Percentiles rank a stretch among this genome's conserved stretches.
phyloP scores from a whole-genome alignment of 2,888 invertebrate species.

The Hybos culiciformis region DNA sequence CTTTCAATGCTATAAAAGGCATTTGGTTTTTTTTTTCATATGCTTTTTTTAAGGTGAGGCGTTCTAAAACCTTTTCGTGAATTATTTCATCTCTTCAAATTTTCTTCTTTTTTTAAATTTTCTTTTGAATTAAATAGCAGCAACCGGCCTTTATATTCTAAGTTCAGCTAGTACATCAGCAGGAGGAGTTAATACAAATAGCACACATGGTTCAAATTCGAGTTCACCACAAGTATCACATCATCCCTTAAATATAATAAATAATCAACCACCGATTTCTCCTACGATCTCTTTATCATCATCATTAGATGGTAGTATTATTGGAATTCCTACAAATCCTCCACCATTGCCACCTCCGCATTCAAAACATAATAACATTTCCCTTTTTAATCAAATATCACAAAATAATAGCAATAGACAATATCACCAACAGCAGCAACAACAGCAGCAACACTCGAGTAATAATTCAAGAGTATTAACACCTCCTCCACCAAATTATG shows the following conservation, averaged over 20 bases:
- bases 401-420: conserved; percentile 19
- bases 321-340: conserved; percentile 18
- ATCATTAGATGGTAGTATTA: conserved; percentile 10
- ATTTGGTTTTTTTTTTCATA: too few species aligned
- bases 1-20: too few species aligned
- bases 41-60: too few species aligned
- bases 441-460: conserved; percentile 27
- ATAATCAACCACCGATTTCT: conserved; percentile 11
- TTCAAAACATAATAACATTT: conserved; percentile 14
- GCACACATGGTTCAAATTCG: neutral
- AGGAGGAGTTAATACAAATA: too few species aligned
- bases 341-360: conserved; percentile 16
- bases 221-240: neutral
- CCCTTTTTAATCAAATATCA: conserved; percentile 3
- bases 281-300: conserved; percentile 24
- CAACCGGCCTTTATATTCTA: conserved; percentile 6
- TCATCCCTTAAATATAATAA: neutral
- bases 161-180: conserved; percentile 28
- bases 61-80: too few species aligned
- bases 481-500: conserved; percentile 10
- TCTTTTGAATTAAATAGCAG: neutral
- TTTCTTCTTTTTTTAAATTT: too few species aligned
- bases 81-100: too few species aligned
- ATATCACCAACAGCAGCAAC: conserved; percentile 18
- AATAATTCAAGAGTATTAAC: conserved; percentile 27